Base-by-base conservation (phyloP, 1,140 invertebrate genomes). In the Schmidtea mediterranea region DNA sequence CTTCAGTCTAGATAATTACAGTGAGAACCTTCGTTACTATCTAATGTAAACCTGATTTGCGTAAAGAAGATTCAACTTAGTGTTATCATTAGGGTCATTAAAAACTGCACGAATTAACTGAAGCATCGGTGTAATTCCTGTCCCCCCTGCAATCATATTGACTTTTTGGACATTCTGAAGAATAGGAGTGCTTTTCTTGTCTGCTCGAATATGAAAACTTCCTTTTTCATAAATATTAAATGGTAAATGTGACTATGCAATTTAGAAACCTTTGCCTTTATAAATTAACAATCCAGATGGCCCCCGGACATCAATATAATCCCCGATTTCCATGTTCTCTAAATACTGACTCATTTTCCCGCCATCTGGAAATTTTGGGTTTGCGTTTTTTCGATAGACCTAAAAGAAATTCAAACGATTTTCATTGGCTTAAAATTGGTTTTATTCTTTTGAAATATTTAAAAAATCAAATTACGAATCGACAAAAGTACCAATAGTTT, bases 321-420 rank as follows among this genome's bases (percentile, higher is more conserved):
- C 82, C 23, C 86, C 87, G 52, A 94, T 74, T 55, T 80, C 75
- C 71, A 97, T 71, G 55, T 70, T 73, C 55, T 97, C 80, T 48
- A 98, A 66, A 62, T 92, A 72, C 60, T 97, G 90, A 2, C 82
- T 82, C 76, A 95, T 76, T 71, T 90, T 90, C 21, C 86, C 87
- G 52, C 90, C 92, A 21, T 89, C 82, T 0, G 87, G 89, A 62
- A 95, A 97, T 66, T 90, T 89, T 0, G 87, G 87, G 65, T 97
- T 82, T 1, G 80, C 26, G 10, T 32, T 32, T 32, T 32, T 32
- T 6, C 26, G 26, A 32, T 32, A 32, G 3, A 32, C 10, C 26
- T 32, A 32, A 32, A 32, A 3, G 10, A 32, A 32, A 32, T 6
- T 32, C 26, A 32, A 32, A n/a, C n/a, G n/a, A n/a, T n/a, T n/a